phyloP scores from a whole-genome alignment of 2,888 invertebrate genomes.

The Tetramorium bicarinatum region DNA sequence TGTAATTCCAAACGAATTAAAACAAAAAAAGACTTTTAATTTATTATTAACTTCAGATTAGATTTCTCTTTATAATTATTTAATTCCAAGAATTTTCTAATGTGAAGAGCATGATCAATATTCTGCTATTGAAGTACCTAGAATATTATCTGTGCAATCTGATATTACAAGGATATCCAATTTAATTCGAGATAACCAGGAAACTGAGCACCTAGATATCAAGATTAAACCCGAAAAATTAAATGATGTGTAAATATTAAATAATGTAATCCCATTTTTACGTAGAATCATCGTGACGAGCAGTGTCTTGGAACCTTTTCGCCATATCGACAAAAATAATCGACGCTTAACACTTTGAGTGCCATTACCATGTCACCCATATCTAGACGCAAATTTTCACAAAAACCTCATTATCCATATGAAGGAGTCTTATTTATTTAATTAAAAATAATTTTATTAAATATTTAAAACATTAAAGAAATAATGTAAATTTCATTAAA shows the following conservation, averaged over 20 bases:
- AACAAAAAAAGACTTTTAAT: neutral
- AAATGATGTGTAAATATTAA: neutral
- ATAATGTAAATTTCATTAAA: too few relatives aligned
- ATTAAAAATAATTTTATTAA: too few relatives aligned
- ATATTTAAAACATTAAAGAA: too few relatives aligned
- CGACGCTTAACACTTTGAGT: neutral
- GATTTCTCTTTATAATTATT: neutral
- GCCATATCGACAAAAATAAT: slow-evolving; percentile 3
- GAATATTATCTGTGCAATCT: neutral
- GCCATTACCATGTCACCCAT: too few relatives aligned
- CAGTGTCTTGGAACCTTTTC: neutral
- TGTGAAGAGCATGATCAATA: neutral
- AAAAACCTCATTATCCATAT: too few relatives aligned
- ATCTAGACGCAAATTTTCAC: too few relatives aligned
- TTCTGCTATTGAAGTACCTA: neutral
- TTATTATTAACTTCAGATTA: neutral
- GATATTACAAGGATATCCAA: neutral
- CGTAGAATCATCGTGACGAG: neutral
- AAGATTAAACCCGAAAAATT: neutral
- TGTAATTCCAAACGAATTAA: neutral
- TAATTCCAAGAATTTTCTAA: neutral
- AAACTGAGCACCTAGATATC: neutral
- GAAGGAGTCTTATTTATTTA: too few relatives aligned
- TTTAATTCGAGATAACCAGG: neutral
- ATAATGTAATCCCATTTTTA: neutral